Percentiles rank a stretch among this genome's conserved stretches.
These are phyloP conservation scores for Fulmarus glacialis DNA, from an alignment of 2,113 vertebrate species.

Conservation along the genomic window DNA sequence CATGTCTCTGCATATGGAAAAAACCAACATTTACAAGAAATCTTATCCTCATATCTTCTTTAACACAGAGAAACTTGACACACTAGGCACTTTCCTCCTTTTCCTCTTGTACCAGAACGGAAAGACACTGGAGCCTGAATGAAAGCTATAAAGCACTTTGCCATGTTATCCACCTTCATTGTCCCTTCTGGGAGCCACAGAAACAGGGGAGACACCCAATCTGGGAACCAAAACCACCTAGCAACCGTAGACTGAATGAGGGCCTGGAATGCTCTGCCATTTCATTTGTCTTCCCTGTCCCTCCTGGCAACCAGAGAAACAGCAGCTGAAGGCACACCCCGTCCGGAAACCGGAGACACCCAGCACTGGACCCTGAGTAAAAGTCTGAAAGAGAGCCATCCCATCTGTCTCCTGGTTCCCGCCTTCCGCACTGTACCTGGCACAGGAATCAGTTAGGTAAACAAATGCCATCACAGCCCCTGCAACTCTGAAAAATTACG, in stretches of 20 bases:
- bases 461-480: neutral
- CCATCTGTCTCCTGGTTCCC: neutral
- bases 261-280: neutral
- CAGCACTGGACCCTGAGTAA: neutral
- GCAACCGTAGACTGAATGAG: neutral
- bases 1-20: neutral
- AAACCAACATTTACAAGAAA: neutral
- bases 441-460: neutral
- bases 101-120: neutral
- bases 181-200: neutral
- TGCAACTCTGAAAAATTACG: neutral
- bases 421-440: neutral
- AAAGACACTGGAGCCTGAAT: neutral
- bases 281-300: slow-evolving; percentile 5
- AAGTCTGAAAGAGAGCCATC: neutral
- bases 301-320: neutral
- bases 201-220: neutral
- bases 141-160: neutral
- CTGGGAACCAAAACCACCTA: neutral
- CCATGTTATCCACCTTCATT: neutral
- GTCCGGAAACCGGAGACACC: neutral
- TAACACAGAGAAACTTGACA: neutral
- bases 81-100: neutral
- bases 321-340: neutral
- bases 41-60: neutral